phyloP scores from a whole-genome alignment of 1,140 invertebrate species.

The Pachyrhynchus sulphureomaculatus region DNA sequence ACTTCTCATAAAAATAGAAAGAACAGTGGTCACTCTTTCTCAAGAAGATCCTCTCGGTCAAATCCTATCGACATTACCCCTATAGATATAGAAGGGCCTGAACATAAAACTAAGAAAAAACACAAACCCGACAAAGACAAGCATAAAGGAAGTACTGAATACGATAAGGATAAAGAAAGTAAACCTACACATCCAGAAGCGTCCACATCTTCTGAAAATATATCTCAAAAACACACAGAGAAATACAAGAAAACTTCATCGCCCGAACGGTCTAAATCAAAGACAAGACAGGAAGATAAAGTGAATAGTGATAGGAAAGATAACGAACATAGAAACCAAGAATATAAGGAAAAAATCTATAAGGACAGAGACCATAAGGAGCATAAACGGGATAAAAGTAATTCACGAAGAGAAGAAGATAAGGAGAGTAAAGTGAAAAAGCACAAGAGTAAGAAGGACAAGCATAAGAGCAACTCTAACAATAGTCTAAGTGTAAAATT shows the following conservation, averaged over 20 bases:
- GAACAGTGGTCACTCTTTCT: not conserved
- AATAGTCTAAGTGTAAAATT: constrained; percentile 9
- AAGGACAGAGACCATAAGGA: not conserved
- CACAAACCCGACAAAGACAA: constrained; percentile 1
- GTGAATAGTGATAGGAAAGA: constrained; percentile 4
- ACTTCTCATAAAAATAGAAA: not conserved
- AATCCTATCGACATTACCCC: constrained; percentile 15
- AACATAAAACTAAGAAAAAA: constrained; percentile 8
- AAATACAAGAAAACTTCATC: not conserved
- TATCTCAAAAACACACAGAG: not conserved
- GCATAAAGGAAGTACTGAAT: not conserved
- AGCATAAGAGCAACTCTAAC: constrained; percentile 1
- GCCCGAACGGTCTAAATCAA: not conserved
- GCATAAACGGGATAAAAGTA: not conserved
- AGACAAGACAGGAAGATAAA: not conserved
- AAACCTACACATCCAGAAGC: not conserved
- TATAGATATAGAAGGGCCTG: constrained; percentile 8
- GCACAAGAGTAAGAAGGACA: constrained; percentile 16
- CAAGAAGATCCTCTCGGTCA: constrained; percentile 7
- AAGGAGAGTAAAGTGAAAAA: constrained; percentile 4
- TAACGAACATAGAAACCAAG: not conserved
- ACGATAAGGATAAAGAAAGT: not conserved
- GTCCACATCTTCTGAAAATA: not conserved
- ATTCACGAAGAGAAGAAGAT: not conserved
- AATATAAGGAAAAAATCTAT: not conserved